Evolutionary conservation across 2,888 invertebrate species (phyloP), one percentile per base, ranked within the genome.

Genomic region (Idaea straminata): DNA sequence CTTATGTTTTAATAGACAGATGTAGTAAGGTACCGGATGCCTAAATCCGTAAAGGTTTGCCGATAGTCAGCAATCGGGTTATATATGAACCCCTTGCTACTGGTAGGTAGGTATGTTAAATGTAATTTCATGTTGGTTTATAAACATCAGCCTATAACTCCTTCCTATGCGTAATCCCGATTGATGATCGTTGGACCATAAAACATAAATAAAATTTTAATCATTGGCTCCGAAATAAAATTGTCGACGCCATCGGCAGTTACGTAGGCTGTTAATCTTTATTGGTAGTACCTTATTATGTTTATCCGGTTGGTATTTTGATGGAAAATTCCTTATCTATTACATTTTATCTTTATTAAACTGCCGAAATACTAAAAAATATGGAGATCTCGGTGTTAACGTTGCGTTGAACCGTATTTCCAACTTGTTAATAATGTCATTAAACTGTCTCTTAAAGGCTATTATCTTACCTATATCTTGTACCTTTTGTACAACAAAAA

Each of bases 141-240:
- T 83, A 82, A 82, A 82, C 77, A 78, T 69, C 72, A 74, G 71
- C 76, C 68, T 79, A 79, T 81, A 80, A 74, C 76, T 78, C 78
- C 73, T 79, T 80, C 78, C 74, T 73, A 66, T 68, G 71, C 72
- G 74, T 80, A 78, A 83, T 82, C 77, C 81, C 75, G 77, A 83
- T 84, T 82, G 80, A 84, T 82, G 75, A 66, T 75, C 75, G 70
- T 66, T 67, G 74, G 76, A 74, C 76, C 76, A 77, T 80, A 77
- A 79, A 80, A 78, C 75, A 77, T 81, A 77, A 83, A 82, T 81
- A 79, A 83, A 80, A 77, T 77, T 80, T 78, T 79, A 78, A 78
- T 77, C 76, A 78, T 76, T 74, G 74, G 64, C 66, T 69, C 67
- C 69, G 75, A 73, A 79, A 79, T 79, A 76, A 79, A 75, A 74